A percentile compares a stretch with the other conserved stretches of the same genome.
phyloP scores from a whole-genome alignment of 1,140 invertebrate species.

The Ips typographus region DNA sequence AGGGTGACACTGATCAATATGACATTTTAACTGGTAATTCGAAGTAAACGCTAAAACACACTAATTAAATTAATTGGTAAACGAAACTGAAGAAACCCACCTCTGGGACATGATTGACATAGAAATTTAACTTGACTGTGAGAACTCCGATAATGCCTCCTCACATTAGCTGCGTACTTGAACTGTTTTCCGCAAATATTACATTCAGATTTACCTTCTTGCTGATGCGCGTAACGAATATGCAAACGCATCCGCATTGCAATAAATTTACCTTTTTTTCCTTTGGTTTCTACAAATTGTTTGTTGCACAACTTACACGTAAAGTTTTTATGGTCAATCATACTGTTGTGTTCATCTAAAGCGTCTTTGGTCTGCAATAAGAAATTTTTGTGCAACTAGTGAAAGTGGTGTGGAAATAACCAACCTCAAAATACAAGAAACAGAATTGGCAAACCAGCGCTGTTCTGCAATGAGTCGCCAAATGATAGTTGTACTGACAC shows the following conservation, averaged over 20 bases:
- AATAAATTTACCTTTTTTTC: neutral
- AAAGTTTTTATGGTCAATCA: neutral
- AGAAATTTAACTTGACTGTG: neutral
- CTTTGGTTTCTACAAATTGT: neutral
- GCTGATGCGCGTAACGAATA: neutral
- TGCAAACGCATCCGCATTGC: neutral
- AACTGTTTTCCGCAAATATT: neutral
- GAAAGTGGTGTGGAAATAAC: too few species aligned
- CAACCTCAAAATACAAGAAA: neutral
- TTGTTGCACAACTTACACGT: neutral
- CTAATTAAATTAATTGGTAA: neutral
- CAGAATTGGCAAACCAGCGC: neutral
- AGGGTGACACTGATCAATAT: neutral
- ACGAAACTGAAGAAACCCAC: conserved; percentile 1
- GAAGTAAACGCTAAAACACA: neutral
- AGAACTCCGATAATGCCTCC: neutral
- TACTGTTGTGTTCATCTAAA: neutral
- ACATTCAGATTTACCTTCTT: neutral
- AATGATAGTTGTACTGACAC: neutral
- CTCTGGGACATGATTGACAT: conserved; percentile 3
- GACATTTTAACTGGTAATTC: neutral
- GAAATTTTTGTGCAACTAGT: too few species aligned
- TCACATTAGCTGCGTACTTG: neutral
- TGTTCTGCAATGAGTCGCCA: neutral
- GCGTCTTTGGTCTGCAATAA: conserved; percentile 1